Base-by-base conservation (phyloP, 2,888 invertebrate species). In the Camptogramma bilineatum region DNA sequence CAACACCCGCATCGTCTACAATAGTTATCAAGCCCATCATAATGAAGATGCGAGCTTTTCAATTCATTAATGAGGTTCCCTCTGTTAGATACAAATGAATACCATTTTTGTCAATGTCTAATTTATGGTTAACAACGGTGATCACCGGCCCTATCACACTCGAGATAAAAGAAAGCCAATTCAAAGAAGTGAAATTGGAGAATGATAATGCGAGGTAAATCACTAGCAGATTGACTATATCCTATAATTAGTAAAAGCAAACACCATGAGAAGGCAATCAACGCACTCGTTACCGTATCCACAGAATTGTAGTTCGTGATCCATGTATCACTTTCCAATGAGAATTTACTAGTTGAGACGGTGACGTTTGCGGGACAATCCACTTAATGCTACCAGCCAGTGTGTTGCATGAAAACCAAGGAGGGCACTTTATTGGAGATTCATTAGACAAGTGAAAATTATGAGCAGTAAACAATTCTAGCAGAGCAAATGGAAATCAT, bases 1-100 rank as follows among this genome's bases (percentile, higher is more conserved):
- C 66, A 71, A 62, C 63, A 73, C 91, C 90, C 91, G 91, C 90
- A 91, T 91, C 79, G 80, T 74, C 79, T 75, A 87, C 86, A 90
- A 88, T 86, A 85, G 84, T 85, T 85, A 88, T 84, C 82, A 79
- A 82, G 81, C 80, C 75, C 80, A 82, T 84, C 82, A 88, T 88
- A 87, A 88, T 88, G 87, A 88, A 88, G 86, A 90, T 84, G 84
- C 80, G 85, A 86, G 82, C 86, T 87, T 88, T 90, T 88, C 85
- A 86, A 86, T 85, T 81, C 83, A 84, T 86, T 90, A 87, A 90
- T 89, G 86, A 90, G 85, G 79, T 83, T 84, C 83, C 84, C 81
- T 88, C 83, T 83, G 85, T 78, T 87, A 86, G 86, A 86, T 86
- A 76, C 75, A 73, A 82, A 80, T 83, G 83, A 83, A 84, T 83